Evolutionary conservation across 2,888 invertebrate genomes (phyloP).

Genomic region (Proisotoma minuta): DNA sequence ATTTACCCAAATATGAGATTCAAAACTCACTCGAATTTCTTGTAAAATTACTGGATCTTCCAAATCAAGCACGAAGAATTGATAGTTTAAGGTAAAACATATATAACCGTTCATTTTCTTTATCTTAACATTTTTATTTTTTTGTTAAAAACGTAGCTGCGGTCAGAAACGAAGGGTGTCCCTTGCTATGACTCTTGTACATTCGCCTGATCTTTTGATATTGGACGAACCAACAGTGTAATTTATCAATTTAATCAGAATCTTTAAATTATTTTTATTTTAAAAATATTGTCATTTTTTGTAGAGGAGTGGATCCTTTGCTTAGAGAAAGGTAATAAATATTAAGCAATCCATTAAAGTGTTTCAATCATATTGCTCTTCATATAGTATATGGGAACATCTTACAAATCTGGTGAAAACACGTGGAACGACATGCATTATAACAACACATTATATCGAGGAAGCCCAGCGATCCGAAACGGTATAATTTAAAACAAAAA

Average conservation of each 20-base stretch:
- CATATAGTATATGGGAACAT: constrained; percentile 72
- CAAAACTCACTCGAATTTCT: background rate
- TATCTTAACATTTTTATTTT: background rate
- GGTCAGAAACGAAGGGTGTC: constrained; percentile 53
- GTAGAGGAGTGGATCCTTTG: background rate
- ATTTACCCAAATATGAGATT: background rate
- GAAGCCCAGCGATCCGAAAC: constrained; percentile 24
- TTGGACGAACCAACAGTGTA: constrained; percentile 56
- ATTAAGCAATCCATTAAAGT: background rate
- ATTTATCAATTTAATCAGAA: no score
- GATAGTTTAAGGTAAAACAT: background rate
- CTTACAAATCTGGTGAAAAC: constrained; percentile 83
- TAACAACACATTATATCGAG: constrained; percentile 26
- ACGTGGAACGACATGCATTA: constrained; percentile 86
- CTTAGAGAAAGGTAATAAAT: background rate
- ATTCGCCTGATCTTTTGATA: constrained; percentile 60
- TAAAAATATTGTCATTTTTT: no score
- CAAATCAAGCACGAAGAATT: background rate
- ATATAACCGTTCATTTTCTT: background rate
- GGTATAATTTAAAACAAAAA: background rate
- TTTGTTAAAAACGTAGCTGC: background rate
- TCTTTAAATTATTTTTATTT: no score
- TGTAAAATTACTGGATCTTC: background rate
- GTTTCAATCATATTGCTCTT: background rate
- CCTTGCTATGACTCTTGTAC: constrained; percentile 52